phyloP scores from a whole-genome alignment of 1,140 invertebrate species.

The Hormaphis cornu region DNA sequence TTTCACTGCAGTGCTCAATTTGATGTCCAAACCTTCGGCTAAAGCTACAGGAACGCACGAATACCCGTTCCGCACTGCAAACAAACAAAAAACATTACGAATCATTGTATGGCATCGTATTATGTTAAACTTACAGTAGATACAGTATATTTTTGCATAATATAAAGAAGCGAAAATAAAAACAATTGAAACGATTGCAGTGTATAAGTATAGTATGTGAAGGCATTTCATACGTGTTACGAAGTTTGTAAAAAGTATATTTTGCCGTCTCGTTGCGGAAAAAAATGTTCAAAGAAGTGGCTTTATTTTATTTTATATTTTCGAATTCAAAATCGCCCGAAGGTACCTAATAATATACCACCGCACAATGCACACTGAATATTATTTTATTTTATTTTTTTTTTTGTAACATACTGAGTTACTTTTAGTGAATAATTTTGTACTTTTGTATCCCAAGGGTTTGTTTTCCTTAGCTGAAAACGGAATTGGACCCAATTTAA shows the following conservation, averaged over 20 bases:
- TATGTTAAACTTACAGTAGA: background rate
- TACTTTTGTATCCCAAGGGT: background rate
- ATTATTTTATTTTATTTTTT: too few relatives aligned
- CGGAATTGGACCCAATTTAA: background rate
- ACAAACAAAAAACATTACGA: slow-evolving; percentile 38
- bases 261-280: too few relatives aligned
- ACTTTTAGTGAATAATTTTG: background rate
- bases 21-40: slow-evolving; percentile 85
- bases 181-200: too few relatives aligned
- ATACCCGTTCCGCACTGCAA: slow-evolving; percentile 89
- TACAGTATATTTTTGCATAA: background rate
- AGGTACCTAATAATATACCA: background rate
- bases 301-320: slow-evolving; percentile 16
- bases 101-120: background rate
- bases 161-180: background rate
- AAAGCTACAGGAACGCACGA: slow-evolving; percentile 91
- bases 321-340: background rate
- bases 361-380: too few relatives aligned
- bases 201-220: too few relatives aligned
- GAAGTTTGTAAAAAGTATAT: too few relatives aligned
- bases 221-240: too few relatives aligned
- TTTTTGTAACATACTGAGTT: background rate
- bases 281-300: background rate
- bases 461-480: background rate
- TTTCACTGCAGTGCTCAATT: slow-evolving; percentile 78